phyloP scores from a whole-genome alignment of 1,140 invertebrate genomes.

The Drosophila pseudoananassae region DNA sequence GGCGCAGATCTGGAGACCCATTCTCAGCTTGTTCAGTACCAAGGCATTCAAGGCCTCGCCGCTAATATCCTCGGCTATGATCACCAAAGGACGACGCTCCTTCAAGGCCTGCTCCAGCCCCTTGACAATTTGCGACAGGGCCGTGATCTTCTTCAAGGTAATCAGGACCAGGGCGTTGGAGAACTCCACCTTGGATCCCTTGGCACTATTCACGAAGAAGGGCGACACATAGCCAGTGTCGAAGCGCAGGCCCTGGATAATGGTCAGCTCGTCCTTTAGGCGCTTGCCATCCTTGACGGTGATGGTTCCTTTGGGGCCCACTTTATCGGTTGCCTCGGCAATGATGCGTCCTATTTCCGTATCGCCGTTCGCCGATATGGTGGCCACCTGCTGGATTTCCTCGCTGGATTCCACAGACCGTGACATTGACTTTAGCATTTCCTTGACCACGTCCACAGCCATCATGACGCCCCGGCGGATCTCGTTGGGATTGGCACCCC shows the following conservation, averaged over 20 bases:
- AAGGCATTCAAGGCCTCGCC: conserved; percentile 98
- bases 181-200: conserved; percentile 99
- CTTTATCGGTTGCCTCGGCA: conserved; percentile 98
- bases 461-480: conserved; percentile 98
- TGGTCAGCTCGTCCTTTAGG: conserved; percentile 96
- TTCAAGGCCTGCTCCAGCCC: conserved; percentile 97
- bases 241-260: conserved; percentile 99
- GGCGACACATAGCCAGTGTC: conserved; percentile 99
- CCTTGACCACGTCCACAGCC: conserved; percentile 96
- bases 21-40: conserved; percentile 98
- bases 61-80: conserved; percentile 99
- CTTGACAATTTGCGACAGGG: conserved; percentile 97
- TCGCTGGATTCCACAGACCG: conserved; percentile 97
- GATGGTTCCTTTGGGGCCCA: conserved; percentile 98
- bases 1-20: conserved; percentile 97
- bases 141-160: conserved; percentile 99
- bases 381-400: conserved; percentile 99
- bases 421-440: conserved; percentile 94
- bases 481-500: conserved; percentile 99
- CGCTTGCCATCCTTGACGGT: conserved; percentile 99
- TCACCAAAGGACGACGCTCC: conserved; percentile 96
- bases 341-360: conserved; percentile 95
- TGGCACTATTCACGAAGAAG: conserved; percentile 99
- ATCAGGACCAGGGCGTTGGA: conserved; percentile 97
- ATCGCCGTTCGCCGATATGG: conserved; percentile 99